These are phyloP conservation scores for Pseudochirops corinnae DNA, from an alignment of 2,797 vertebrate species.

Conservation along the genomic window DNA sequence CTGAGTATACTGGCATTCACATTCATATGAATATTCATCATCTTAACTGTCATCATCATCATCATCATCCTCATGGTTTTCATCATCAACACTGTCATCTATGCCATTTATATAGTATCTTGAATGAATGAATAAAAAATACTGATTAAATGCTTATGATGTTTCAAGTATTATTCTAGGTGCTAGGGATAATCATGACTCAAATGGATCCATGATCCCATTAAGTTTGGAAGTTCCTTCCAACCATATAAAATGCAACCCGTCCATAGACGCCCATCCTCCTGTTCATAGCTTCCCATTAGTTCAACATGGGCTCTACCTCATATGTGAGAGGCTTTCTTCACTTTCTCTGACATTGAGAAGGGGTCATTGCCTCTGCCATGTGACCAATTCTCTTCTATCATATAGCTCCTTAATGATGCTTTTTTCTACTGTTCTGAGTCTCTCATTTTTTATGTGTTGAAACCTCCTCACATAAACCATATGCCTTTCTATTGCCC, in stretches of 20 bases:
- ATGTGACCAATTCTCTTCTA: neutral
- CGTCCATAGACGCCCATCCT: neutral
- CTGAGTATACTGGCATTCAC: neutral
- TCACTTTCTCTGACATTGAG: neutral
- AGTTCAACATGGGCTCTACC: neutral
- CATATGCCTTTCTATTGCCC: neutral
- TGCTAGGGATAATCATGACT: neutral
- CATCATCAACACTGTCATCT: neutral
- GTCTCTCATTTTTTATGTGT: neutral
- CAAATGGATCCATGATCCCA: neutral
- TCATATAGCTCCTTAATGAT: neutral
- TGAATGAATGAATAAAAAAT: neutral
- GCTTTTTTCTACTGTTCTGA: neutral
- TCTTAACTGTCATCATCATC: neutral
- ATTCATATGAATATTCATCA: neutral
- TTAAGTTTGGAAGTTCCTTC: neutral
- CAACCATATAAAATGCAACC: neutral
- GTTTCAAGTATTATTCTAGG: neutral
- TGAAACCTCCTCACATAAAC: neutral
- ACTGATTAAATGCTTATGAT: neutral
- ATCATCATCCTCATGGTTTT: neutral
- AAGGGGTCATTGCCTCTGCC: neutral
- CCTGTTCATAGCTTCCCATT: neutral
- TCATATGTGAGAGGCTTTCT: neutral
- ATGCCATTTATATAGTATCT: neutral